Percentiles rank a stretch among this genome's conserved stretches.
Evolutionary conservation across 1,140 invertebrate genomes (phyloP).

Genomic region (Solen grandis): DNA sequence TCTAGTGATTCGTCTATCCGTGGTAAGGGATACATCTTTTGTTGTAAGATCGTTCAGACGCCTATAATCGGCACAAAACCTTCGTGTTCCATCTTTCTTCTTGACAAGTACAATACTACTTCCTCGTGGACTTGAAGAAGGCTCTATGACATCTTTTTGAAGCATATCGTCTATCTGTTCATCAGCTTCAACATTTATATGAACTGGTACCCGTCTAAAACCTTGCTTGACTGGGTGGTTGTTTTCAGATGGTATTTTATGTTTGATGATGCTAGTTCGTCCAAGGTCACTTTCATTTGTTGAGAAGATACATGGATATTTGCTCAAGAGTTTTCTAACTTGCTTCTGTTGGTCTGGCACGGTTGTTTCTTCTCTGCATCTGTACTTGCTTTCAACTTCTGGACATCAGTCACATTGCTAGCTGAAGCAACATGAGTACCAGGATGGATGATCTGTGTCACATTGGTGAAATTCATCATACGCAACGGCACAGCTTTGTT

Average conservation of each 20-base stretch:
- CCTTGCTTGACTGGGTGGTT: constrained; percentile 44
- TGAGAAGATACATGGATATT: constrained; percentile 37
- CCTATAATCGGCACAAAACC: constrained; percentile 81
- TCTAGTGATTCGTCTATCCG: constrained; percentile 39
- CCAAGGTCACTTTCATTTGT: constrained; percentile 28
- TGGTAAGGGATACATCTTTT: constrained; percentile 44
- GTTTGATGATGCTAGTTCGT: too few relatives aligned
- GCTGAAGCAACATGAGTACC: too few relatives aligned
- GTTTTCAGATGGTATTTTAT: constrained; percentile 43
- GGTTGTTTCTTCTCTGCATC: not conserved
- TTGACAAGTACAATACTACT: constrained; percentile 81
- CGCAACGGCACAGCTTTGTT: not conserved
- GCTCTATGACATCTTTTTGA: constrained; percentile 73
- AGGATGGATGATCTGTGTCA: too few relatives aligned
- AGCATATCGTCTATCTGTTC: constrained; percentile 62
- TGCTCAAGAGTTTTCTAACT: not conserved
- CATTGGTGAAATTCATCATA: constrained; percentile 2
- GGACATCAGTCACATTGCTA: not conserved
- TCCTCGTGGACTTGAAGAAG: constrained; percentile 80
- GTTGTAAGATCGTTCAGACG: too few relatives aligned
- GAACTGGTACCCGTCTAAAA: constrained; percentile 23
- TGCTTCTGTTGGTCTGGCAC: not conserved
- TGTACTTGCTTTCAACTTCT: not conserved
- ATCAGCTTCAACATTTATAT: constrained; percentile 13
- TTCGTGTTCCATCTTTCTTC: constrained; percentile 79